Conservation (phyloP, 2,797 vertebrate species). For the Rhyacichthys aspro region DNA sequence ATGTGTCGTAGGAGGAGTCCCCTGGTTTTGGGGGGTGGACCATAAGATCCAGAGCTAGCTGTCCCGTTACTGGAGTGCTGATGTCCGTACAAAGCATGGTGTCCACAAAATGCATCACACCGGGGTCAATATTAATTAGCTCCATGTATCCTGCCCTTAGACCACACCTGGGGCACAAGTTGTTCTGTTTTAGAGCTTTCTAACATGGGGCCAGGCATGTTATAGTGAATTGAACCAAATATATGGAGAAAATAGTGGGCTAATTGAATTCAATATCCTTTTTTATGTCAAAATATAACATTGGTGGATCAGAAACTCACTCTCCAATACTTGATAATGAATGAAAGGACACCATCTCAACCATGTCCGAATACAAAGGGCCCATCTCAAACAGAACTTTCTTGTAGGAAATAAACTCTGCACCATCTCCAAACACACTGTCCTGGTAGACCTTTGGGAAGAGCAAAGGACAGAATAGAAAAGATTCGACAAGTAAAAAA, state of each 20-base stretch:
- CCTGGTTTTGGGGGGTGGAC: conserved; percentile 56
- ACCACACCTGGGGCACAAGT: conserved; percentile 62
- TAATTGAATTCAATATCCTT: no score
- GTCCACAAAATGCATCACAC: conserved; percentile 41
- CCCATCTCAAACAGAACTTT: conserved; percentile 87
- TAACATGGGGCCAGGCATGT: no score
- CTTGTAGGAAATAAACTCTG: conserved; percentile 86
- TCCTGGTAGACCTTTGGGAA: conserved; percentile 84
- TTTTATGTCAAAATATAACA: not conserved
- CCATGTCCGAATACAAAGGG: conserved; percentile 52
- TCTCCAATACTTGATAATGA: conserved; percentile 85
- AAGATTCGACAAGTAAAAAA: not conserved
- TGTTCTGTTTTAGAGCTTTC: not conserved
- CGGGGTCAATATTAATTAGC: conserved; percentile 67
- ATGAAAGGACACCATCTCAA: conserved; percentile 85
- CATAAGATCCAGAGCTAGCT: conserved; percentile 74
- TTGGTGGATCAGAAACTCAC: conserved; percentile 79
- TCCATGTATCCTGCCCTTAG: conserved; percentile 75
- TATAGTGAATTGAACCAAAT: no score
- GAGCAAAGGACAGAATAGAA: not conserved
- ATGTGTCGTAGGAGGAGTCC: conserved; percentile 59
- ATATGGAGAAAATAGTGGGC: no score
- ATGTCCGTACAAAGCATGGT: conserved; percentile 50
- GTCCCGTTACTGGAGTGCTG: conserved; percentile 60
- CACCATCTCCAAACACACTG: conserved; percentile 76